Evolutionary conservation across 2,888 invertebrate species (phyloP).

Genomic region (Choreutis nemorana): DNA sequence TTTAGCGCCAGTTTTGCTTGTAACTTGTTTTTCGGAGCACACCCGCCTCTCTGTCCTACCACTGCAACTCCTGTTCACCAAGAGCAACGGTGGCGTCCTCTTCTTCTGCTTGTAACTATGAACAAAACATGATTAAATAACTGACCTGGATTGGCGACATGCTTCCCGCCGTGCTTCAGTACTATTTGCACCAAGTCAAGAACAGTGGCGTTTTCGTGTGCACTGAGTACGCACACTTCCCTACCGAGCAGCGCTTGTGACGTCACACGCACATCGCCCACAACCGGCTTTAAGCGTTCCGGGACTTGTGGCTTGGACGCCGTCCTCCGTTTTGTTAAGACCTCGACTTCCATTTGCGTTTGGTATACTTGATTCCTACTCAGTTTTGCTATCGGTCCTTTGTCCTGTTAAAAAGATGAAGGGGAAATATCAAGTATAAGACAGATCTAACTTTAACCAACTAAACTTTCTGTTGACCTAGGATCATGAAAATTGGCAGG

Average conservation of each 20-base stretch:
- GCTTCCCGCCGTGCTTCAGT: constrained; percentile 37
- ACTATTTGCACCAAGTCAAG: constrained; percentile 32
- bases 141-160: constrained; percentile 39
- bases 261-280: constrained; percentile 18
- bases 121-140: constrained; percentile 6
- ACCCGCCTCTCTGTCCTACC: too few species aligned
- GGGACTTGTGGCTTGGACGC: constrained; percentile 28
- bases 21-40: too few species aligned
- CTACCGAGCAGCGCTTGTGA: constrained; percentile 34
- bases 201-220: constrained; percentile 34
- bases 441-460: too few species aligned
- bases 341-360: constrained; percentile 19
- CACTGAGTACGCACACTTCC: constrained; percentile 38
- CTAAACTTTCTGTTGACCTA: too few species aligned
- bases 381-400: constrained; percentile 35
- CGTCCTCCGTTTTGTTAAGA: constrained; percentile 26
- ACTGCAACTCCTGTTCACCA: too few species aligned
- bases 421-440: too few species aligned
- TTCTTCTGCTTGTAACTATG: too few species aligned
- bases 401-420: constrained; percentile 18
- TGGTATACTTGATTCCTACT: constrained; percentile 29
- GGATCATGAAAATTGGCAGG: too few species aligned
- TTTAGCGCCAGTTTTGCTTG: too few species aligned
- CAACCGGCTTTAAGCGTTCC: constrained; percentile 25
- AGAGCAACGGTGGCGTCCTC: too few species aligned